Evolutionary conservation across 2,113 vertebrate species (phyloP).

Genomic region (Terrapene triunguis): DNA sequence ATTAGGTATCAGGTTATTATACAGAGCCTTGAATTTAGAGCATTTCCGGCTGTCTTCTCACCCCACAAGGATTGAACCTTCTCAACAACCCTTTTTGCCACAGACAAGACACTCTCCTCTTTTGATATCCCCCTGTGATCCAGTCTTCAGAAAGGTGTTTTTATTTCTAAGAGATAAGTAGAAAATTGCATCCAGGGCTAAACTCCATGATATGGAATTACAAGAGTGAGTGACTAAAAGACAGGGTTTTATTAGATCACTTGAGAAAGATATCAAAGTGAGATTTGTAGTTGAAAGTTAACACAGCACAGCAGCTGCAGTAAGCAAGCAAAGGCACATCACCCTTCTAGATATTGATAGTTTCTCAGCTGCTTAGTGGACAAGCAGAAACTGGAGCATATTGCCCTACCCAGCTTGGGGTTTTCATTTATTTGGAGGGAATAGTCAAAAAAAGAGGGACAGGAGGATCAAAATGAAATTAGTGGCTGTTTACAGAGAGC

Average conservation of each 20-base stretch:
- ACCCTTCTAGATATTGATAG: not conserved
- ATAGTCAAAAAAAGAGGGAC: not conserved
- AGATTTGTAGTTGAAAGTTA: not conserved
- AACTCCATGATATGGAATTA: not conserved
- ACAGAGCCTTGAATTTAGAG: not conserved
- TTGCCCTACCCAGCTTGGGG: not conserved
- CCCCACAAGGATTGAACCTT: not conserved
- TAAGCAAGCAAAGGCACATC: not conserved
- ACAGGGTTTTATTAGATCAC: not conserved
- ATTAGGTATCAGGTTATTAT: not conserved
- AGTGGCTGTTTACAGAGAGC: not conserved
- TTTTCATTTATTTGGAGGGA: not conserved
- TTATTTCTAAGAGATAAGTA: not conserved
- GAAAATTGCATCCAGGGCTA: not conserved
- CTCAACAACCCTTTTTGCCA: not conserved
- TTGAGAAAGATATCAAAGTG: not conserved
- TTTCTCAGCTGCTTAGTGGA: not conserved
- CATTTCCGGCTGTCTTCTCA: not conserved
- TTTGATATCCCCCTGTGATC: not conserved
- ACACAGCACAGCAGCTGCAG: not conserved
- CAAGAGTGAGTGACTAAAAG: not conserved
- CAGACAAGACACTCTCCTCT: not conserved
- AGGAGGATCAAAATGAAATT: not conserved
- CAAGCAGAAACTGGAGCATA: conserved; percentile 15
- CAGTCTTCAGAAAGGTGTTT: not conserved